Conservation (phyloP, 2,797 vertebrate species). For the Falco novaeseelandiae region DNA sequence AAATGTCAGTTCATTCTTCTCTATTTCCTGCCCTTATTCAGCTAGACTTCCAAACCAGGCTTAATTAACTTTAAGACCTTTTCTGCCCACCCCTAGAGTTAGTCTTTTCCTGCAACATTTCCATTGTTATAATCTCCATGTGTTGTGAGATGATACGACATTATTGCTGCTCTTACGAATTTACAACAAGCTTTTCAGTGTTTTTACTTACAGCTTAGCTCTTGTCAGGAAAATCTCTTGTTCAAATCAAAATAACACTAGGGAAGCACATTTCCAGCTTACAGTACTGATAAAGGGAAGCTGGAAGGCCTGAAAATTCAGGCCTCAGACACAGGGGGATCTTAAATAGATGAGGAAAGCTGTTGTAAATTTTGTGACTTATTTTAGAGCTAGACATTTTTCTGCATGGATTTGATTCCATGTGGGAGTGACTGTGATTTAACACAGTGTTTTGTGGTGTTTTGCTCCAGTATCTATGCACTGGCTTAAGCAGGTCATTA, state of each 20-base stretch:
- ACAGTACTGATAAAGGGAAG: neutral
- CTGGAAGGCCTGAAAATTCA: neutral
- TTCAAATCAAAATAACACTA: neutral
- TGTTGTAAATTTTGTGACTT: neutral
- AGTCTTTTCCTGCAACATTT: constrained; percentile 30
- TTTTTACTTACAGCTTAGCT: neutral
- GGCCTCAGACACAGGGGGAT: neutral
- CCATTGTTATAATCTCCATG: constrained; percentile 22
- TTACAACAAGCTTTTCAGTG: neutral
- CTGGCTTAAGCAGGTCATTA: neutral
- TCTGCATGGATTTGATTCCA: neutral
- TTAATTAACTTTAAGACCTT: constrained; percentile 54
- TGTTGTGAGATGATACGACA: constrained; percentile 30
- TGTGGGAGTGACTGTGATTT: neutral
- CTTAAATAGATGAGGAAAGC: neutral
- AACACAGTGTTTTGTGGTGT: neutral
- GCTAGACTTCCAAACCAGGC: neutral
- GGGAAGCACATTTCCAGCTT: neutral
- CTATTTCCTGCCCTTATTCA: constrained; percentile 49
- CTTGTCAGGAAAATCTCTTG: neutral
- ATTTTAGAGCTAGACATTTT: neutral
- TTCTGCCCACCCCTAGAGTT: constrained; percentile 9
- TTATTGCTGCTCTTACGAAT: neutral
- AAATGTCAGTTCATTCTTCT: constrained; percentile 61
- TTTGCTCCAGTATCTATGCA: neutral